These are phyloP conservation scores for Cephonodes hylas DNA, from an alignment of 2,888 invertebrate species.

Conservation along the genomic window DNA sequence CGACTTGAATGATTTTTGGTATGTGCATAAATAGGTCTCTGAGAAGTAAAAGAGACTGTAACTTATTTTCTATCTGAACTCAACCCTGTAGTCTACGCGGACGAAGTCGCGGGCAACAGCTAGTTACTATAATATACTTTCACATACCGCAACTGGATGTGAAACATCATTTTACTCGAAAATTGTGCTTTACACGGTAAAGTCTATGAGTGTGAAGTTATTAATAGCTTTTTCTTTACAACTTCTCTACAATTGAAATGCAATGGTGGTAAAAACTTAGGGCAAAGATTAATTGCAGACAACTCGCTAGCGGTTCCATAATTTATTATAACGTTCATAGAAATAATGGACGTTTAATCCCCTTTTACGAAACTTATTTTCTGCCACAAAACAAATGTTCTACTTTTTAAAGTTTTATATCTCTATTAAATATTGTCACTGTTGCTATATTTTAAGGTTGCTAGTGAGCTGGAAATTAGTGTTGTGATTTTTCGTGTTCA, in stretches of 20 bases:
- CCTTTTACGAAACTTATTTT: not conserved
- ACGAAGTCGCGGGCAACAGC: too few species aligned
- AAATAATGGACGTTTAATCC: not conserved
- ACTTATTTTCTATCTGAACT: too few species aligned
- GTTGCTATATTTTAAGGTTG: constrained; percentile 21
- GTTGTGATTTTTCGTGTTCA: constrained; percentile 30
- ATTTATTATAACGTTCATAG: not conserved
- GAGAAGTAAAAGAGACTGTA: too few species aligned
- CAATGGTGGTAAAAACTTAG: not conserved
- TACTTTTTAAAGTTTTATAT: too few species aligned
- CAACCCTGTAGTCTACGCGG: too few species aligned
- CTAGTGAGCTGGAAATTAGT: constrained; percentile 13
- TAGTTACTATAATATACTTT: too few species aligned
- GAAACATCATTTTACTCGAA: too few species aligned
- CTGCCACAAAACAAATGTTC: too few species aligned
- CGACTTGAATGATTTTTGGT: too few species aligned
- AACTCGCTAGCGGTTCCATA: not conserved
- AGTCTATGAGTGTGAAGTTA: not conserved
- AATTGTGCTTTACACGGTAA: not conserved
- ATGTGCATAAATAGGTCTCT: too few species aligned
- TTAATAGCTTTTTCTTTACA: not conserved
- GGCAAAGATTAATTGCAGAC: not conserved
- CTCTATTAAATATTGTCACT: too few species aligned
- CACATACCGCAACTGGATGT: too few species aligned
- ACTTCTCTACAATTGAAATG: not conserved